These are phyloP conservation scores for Leptinotarsa juncta DNA, from an alignment of 2,888 invertebrate genomes.

Conservation along the genomic window DNA sequence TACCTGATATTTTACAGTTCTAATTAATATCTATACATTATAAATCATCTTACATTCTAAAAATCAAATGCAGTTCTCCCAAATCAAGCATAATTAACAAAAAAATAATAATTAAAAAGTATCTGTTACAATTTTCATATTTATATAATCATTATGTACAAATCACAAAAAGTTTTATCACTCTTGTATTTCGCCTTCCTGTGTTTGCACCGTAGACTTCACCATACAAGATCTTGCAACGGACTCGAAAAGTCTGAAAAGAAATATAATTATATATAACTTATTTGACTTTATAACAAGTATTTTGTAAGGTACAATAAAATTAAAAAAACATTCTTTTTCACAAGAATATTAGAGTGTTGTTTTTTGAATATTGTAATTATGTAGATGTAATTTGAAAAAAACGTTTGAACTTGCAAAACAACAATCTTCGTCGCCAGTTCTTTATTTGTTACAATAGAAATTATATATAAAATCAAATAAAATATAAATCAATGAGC, in stretches of 20 bases:
- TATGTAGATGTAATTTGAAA: too few species aligned
- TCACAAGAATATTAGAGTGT: too few species aligned
- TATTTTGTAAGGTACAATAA: background rate
- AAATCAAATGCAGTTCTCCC: slow-evolving; percentile 50
- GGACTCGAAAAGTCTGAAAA: slow-evolving; percentile 87
- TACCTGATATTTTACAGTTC: slow-evolving; percentile 62
- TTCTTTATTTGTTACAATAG: too few species aligned
- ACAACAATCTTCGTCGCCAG: too few species aligned
- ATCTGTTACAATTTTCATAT: slow-evolving; percentile 41
- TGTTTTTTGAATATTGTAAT: too few species aligned
- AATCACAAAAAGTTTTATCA: slow-evolving; percentile 65
- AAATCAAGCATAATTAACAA: slow-evolving; percentile 47
- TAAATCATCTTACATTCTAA: slow-evolving; percentile 49
- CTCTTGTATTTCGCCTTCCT: slow-evolving; percentile 77
- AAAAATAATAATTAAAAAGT: slow-evolving; percentile 47
- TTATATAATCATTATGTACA: slow-evolving; percentile 52
- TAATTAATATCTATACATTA: slow-evolving; percentile 58
- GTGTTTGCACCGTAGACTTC: slow-evolving; percentile 75
- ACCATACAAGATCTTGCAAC: slow-evolving; percentile 96
- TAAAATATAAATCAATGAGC: too few species aligned
- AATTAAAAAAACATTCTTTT: too few species aligned
- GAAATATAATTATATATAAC: too few species aligned
- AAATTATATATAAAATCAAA: too few species aligned
- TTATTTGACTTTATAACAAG: too few species aligned
- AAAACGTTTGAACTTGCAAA: too few species aligned